Base-by-base conservation (phyloP, 2,888 invertebrate genomes). In the Synergus umbraculus region DNA sequence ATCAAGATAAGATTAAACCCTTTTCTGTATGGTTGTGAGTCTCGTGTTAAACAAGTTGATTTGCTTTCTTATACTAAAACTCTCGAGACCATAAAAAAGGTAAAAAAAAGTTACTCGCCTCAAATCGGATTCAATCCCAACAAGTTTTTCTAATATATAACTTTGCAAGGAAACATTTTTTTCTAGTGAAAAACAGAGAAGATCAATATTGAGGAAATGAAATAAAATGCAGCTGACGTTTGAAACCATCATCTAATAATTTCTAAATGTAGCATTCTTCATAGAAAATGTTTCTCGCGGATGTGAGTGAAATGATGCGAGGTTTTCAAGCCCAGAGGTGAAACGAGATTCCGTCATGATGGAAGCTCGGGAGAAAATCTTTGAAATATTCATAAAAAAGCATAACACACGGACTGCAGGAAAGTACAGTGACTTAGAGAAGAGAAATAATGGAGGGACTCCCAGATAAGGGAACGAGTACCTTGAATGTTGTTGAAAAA, bases 381-480 rank as follows among this genome's bases (percentile, higher is more conserved):
- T 67, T 67, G 22, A 67, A 67, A 44, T 67, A 67, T 67, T 67
- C 46, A 67, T 67, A 66, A 44, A 12, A 44, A 67, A 67, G 44
- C 67, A 67, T 22, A 67, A 44, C 43, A 66, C 43, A 18, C 44
- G 12, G 18, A 46, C 44, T 44, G 18, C 8, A 66, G 10, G 18
- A 43, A n/a, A 18, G 18, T 44, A 18, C 18, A 67, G 7, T 49
- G 49, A 49, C 44, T 67, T 46, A 46, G 9, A 46, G 13, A 12
- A 22, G 46, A 67, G 46, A 67, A 67, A 67, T 46, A 46, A 67
- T 18, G 10, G 22, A 22, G 46, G 44, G 5, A 67, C 12, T 22
- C 22, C 8, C 18, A 67, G 22, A 67, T 46, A 67, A 22, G 18
- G 18, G 44, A 7, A 67, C 8, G n/a, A 66, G 18, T 67, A 67